phyloP scores from a whole-genome alignment of 2,113 vertebrate species.

The Melanocharis versteri region DNA sequence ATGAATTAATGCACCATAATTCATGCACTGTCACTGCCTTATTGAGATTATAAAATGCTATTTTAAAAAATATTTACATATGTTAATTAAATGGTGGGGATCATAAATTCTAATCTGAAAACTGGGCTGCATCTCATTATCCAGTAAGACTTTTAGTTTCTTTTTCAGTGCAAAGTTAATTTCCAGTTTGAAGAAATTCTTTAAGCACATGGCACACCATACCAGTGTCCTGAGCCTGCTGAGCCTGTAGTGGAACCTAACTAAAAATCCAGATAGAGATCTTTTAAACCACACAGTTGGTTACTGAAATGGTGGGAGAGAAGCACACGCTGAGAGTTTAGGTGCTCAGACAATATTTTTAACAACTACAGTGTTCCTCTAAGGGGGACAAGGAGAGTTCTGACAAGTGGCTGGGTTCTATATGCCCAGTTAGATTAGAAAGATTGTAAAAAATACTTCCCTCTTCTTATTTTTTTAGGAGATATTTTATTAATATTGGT shows the following conservation, averaged over 20 bases:
- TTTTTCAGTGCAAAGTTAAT: neutral
- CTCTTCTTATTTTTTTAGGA: too few relatives aligned
- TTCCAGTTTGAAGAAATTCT: neutral
- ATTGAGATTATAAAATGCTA: conserved; percentile 42
- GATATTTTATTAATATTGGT: neutral
- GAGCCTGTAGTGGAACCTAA: neutral
- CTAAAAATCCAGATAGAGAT: neutral
- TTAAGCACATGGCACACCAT: neutral
- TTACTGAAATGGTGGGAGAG: neutral
- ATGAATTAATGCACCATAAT: conserved; percentile 40
- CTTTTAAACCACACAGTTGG: neutral
- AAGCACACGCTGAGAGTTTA: neutral
- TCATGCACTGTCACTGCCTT: conserved; percentile 28
- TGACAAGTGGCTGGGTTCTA: neutral
- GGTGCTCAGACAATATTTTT: neutral
- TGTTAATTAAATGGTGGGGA: conserved; percentile 41
- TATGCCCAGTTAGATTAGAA: neutral
- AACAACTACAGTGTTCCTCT: neutral
- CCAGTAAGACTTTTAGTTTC: neutral
- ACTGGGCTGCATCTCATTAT: conserved; percentile 2
- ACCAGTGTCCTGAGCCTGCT: neutral
- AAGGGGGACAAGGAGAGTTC: neutral
- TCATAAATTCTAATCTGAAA: conserved; percentile 28
- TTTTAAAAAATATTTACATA: conserved; percentile 59
- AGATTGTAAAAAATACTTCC: neutral